Conservation (phyloP, 2,113 vertebrate species). For the Mirza zaza region DNA sequence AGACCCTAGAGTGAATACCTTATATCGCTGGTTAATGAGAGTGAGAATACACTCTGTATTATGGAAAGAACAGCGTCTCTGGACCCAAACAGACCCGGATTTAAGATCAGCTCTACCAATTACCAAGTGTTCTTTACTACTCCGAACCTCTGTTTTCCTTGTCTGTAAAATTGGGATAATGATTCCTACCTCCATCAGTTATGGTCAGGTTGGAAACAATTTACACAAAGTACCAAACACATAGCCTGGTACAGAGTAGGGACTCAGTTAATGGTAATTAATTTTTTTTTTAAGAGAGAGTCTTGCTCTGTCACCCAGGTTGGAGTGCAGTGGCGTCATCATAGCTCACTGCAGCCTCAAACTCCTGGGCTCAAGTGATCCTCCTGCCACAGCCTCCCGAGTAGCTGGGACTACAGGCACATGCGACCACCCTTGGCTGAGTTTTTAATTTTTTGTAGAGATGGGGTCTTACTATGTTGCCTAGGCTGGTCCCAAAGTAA, state of each 20-base stretch:
- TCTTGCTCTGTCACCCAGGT: too few relatives aligned
- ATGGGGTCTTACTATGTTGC: too few relatives aligned
- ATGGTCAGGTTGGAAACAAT: neutral
- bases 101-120: neutral
- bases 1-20: neutral
- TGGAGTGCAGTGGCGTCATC: too few relatives aligned
- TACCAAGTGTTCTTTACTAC: neutral
- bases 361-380: too few relatives aligned
- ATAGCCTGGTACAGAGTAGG: neutral
- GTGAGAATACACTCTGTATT: neutral
- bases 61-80: neutral
- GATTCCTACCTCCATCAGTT: neutral
- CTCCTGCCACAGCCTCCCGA: too few relatives aligned
- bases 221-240: neutral
- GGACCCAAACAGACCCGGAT: neutral
- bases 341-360: too few relatives aligned
- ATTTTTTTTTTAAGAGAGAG: too few relatives aligned
- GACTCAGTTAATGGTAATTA: neutral
- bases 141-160: neutral
- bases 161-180: neutral
- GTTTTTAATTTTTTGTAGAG: too few relatives aligned
- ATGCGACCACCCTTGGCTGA: too few relatives aligned
- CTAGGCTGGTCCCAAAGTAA: too few relatives aligned
- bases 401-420: too few relatives aligned
- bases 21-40: rapidly evolving